phyloP scores from a whole-genome alignment of 2,888 invertebrate species.

The Xylophagus ater region DNA sequence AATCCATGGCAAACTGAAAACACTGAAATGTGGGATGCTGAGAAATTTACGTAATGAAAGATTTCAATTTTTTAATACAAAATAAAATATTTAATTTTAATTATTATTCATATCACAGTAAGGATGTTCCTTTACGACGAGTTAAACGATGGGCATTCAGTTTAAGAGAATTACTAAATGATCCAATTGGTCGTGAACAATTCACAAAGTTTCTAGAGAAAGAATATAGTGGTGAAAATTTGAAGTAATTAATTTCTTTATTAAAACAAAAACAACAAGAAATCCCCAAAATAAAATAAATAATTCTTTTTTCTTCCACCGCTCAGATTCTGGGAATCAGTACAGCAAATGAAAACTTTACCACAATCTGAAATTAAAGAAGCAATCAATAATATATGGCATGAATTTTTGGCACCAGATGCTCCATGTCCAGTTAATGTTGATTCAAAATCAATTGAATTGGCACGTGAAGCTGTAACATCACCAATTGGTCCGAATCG shows the following conservation, averaged over 20 bases:
- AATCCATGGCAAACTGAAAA: constrained; percentile 97
- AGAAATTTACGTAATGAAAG: constrained; percentile 70
- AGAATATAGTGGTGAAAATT: constrained; percentile 97
- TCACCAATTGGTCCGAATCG: constrained; percentile 61
- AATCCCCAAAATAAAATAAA: background rate
- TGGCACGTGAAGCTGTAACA: constrained; percentile 64
- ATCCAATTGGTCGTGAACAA: constrained; percentile 91
- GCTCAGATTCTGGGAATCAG: constrained; percentile 86
- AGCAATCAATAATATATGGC: constrained; percentile 80
- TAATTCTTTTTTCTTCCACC: background rate
- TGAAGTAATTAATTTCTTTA: constrained; percentile 87
- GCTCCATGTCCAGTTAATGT: constrained; percentile 96
- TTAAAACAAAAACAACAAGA: background rate
- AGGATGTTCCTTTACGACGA: constrained; percentile 83
- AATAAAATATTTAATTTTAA: constrained; percentile 7
- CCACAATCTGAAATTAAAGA: constrained; percentile 74
- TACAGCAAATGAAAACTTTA: constrained; percentile 80
- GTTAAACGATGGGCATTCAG: constrained; percentile 97
- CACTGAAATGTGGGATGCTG: constrained; percentile 95
- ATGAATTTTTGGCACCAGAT: constrained; percentile 85
- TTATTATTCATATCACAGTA: constrained; percentile 43
- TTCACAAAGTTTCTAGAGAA: constrained; percentile 93
- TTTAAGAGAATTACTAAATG: constrained; percentile 84
- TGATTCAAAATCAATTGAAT: constrained; percentile 81
- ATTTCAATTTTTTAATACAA: background rate